Percentiles rank a stretch among this genome's conserved stretches.
phyloP scores from a whole-genome alignment of 1,140 invertebrate species.

The Drosophila novamexicana region DNA sequence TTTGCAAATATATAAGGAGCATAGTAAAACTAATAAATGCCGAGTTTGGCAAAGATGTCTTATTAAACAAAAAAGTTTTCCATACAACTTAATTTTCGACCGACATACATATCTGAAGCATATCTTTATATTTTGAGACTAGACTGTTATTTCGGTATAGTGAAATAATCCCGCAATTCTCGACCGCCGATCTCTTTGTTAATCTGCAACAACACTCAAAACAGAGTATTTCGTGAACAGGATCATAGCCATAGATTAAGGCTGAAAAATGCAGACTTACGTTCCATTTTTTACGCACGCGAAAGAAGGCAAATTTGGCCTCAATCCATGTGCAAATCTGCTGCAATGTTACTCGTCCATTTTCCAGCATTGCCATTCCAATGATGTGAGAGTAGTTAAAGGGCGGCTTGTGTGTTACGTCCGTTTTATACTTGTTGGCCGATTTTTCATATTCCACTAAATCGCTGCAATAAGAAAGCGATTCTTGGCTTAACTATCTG shows the following conservation, averaged over 20 bases:
- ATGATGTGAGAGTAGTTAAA: constrained; percentile 84
- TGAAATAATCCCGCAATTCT: too few relatives aligned
- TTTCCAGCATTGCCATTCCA: constrained; percentile 81
- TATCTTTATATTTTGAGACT: too few relatives aligned
- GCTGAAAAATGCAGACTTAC: constrained; percentile 52
- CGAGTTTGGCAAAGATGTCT: too few relatives aligned
- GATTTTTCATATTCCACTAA: constrained; percentile 67
- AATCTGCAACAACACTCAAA: too few relatives aligned
- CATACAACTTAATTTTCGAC: too few relatives aligned
- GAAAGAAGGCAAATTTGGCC: constrained; percentile 78
- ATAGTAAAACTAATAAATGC: too few relatives aligned
- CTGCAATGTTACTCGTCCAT: constrained; percentile 77
- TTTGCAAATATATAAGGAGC: too few relatives aligned
- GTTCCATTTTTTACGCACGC: constrained; percentile 82
- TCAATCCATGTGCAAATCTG: constrained; percentile 83
- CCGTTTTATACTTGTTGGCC: constrained; percentile 64
- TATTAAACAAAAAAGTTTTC: too few relatives aligned
- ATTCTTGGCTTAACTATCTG: not conserved
- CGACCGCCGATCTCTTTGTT: too few relatives aligned
- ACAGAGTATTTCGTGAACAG: too few relatives aligned
- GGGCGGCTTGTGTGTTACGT: constrained; percentile 73
- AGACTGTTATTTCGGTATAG: not conserved
- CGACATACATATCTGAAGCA: too few relatives aligned
- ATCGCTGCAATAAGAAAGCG: constrained; percentile 47
- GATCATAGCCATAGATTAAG: too few relatives aligned